Percentiles rank a stretch among this genome's conserved stretches.
Conservation (phyloP, 2,113 vertebrate species). For the Dissostichus mawsoni region DNA sequence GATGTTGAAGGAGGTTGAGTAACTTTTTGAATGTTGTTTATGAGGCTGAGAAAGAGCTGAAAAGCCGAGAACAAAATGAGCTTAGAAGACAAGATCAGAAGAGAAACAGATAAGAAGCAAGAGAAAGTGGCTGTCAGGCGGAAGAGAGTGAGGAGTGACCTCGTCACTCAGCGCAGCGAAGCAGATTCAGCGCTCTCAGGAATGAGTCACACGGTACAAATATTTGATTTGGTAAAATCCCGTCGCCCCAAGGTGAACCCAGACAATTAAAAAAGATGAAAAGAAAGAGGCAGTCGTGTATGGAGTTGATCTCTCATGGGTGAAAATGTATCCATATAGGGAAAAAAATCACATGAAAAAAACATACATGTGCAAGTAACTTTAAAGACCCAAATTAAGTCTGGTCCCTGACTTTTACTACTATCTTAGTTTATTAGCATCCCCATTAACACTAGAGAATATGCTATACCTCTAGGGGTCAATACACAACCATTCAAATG, state of each 20-base stretch:
- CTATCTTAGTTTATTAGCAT: too few relatives aligned
- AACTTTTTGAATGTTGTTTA: constrained; percentile 22
- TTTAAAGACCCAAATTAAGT: not conserved
- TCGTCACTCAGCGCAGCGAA: constrained; percentile 36
- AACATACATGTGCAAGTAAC: not conserved
- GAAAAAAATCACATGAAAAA: not conserved
- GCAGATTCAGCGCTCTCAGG: constrained; percentile 40
- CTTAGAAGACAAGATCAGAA: constrained; percentile 38
- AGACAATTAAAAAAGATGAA: not conserved
- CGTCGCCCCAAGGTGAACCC: not conserved
- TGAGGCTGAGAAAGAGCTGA: constrained; percentile 8
- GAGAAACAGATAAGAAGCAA: constrained; percentile 18
- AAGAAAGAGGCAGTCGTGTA: not conserved
- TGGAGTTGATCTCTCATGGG: not conserved
- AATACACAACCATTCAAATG: too few relatives aligned
- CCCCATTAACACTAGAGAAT: too few relatives aligned
- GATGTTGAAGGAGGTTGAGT: not conserved
- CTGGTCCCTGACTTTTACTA: not conserved
- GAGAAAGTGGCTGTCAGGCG: constrained; percentile 34
- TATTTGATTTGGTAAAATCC: constrained; percentile 28
- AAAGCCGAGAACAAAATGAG: constrained; percentile 29
- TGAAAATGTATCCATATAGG: not conserved
- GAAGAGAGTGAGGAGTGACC: constrained; percentile 39
- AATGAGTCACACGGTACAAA: constrained; percentile 37
- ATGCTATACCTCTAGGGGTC: too few relatives aligned